Conservation (phyloP, 2,888 invertebrate species). For the Drosophila yooni region DNA sequence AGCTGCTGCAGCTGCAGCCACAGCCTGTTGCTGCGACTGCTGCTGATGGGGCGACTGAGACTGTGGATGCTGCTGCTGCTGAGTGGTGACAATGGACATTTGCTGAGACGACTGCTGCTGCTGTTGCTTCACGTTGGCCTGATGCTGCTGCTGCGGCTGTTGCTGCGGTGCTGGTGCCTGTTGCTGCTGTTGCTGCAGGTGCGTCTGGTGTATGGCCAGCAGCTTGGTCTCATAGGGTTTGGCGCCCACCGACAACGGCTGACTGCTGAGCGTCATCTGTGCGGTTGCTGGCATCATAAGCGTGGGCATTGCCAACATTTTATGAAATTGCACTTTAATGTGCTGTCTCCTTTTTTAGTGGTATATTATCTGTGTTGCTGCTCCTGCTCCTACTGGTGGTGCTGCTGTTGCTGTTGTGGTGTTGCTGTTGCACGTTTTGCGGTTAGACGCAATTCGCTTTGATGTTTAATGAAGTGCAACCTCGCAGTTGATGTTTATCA, state of each 20-base stretch:
- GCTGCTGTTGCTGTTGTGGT: slow-evolving; percentile 48
- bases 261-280: slow-evolving; percentile 85
- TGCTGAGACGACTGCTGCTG: slow-evolving; percentile 80
- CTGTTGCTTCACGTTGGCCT: slow-evolving; percentile 70
- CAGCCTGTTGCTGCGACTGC: slow-evolving; percentile 78
- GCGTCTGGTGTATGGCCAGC: slow-evolving; percentile 85
- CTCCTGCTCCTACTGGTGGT: slow-evolving; percentile 51
- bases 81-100: slow-evolving; percentile 78
- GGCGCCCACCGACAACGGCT: slow-evolving; percentile 84
- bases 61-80: slow-evolving; percentile 81
- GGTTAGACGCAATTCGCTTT: slow-evolving; percentile 73
- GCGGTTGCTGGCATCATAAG: slow-evolving; percentile 86
- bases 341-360: slow-evolving; percentile 44
- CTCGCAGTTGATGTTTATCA: slow-evolving; percentile 70
- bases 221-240: slow-evolving; percentile 85
- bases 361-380: slow-evolving; percentile 28
- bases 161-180: slow-evolving; percentile 70
- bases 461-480: slow-evolving; percentile 81
- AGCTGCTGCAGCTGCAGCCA: slow-evolving; percentile 79
- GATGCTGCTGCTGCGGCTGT: slow-evolving; percentile 73
- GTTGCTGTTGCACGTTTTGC: slow-evolving; percentile 71
- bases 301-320: slow-evolving; percentile 86
- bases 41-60: slow-evolving; percentile 77
- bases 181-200: slow-evolving; percentile 83
- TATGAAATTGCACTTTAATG: slow-evolving; percentile 53